Percentiles rank a stretch among this genome's conserved stretches.
Evolutionary conservation across 1,140 invertebrate species (phyloP).

Genomic region (Drosophila serrata): DNA sequence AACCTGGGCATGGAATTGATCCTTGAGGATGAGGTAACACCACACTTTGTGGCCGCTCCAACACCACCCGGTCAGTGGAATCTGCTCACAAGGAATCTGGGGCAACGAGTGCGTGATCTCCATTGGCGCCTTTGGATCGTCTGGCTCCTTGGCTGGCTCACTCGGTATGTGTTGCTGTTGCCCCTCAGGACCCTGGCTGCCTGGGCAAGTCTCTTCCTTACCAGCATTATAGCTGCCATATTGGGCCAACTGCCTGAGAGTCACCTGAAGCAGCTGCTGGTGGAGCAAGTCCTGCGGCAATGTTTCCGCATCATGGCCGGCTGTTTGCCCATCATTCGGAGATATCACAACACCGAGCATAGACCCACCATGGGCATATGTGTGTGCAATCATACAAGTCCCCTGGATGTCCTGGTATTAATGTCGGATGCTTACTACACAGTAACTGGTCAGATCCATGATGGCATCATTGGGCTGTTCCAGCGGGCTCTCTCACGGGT

Average conservation of each 20-base stretch:
- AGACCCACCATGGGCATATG: slow-evolving; percentile 52
- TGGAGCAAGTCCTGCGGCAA: slow-evolving; percentile 17
- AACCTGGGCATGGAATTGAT: slow-evolving; percentile 38
- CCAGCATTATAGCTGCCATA: slow-evolving; percentile 23
- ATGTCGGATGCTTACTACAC: slow-evolving; percentile 69
- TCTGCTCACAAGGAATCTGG: slow-evolving; percentile 56
- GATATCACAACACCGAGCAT: slow-evolving; percentile 49
- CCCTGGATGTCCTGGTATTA: slow-evolving; percentile 58
- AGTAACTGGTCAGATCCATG: slow-evolving; percentile 59
- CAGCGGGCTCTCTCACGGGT: slow-evolving; percentile 48
- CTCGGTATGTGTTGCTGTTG: slow-evolving; percentile 46
- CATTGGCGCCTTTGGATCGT: slow-evolving; percentile 22
- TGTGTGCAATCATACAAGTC: slow-evolving; percentile 68
- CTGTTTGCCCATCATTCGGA: slow-evolving; percentile 53
- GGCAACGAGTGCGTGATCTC: slow-evolving; percentile 14
- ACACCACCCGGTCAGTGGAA: slow-evolving; percentile 48
- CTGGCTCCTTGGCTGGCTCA: slow-evolving; percentile 41
- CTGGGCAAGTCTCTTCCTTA: slow-evolving; percentile 42
- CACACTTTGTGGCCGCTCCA: slow-evolving; percentile 43
- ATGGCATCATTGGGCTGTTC: slow-evolving; percentile 57
- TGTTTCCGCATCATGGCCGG: slow-evolving; percentile 50
- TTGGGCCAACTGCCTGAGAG: slow-evolving; percentile 49
- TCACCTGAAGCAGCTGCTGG: slow-evolving; percentile 29
- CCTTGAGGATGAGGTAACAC: slow-evolving; percentile 67
- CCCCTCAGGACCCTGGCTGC: slow-evolving; percentile 34